phyloP scores from a whole-genome alignment of 2,888 invertebrate genomes.

The Oxycera nigricornis region DNA sequence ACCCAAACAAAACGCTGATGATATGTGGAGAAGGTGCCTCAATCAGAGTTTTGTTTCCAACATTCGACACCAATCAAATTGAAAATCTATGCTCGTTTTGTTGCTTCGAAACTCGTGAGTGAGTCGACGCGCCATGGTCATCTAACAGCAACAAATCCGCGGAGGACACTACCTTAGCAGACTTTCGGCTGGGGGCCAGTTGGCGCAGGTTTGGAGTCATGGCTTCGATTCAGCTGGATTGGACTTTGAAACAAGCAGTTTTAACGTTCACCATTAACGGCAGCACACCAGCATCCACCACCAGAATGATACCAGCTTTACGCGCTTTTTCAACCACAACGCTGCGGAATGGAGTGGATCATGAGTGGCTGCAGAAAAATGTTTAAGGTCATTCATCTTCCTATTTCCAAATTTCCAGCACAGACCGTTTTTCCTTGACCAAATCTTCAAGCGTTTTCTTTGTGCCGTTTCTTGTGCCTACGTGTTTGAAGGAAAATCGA shows the following conservation, averaged over 20 bases:
- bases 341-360: neutral
- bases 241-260: neutral
- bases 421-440: slow-evolving; percentile 16
- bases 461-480: too few species aligned
- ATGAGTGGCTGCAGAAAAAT: neutral
- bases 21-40: neutral
- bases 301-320: neutral
- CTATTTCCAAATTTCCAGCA: neutral
- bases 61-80: neutral
- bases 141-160: slow-evolving; percentile 27
- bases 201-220: neutral
- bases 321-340: neutral
- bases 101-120: slow-evolving; percentile 27
- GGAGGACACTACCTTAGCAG: slow-evolving; percentile 22
- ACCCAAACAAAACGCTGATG: neutral
- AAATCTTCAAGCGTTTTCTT: neutral
- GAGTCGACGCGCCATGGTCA: slow-evolving; percentile 26
- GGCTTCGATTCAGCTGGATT: neutral
- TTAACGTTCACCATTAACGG: neutral
- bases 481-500: too few species aligned
- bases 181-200: neutral
- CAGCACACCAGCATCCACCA: neutral
- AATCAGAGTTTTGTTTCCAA: neutral
- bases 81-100: slow-evolving; percentile 25
- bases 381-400: slow-evolving; percentile 7